Conservation (phyloP, 2,113 vertebrate species). For the Rhinoptilus africanus region DNA sequence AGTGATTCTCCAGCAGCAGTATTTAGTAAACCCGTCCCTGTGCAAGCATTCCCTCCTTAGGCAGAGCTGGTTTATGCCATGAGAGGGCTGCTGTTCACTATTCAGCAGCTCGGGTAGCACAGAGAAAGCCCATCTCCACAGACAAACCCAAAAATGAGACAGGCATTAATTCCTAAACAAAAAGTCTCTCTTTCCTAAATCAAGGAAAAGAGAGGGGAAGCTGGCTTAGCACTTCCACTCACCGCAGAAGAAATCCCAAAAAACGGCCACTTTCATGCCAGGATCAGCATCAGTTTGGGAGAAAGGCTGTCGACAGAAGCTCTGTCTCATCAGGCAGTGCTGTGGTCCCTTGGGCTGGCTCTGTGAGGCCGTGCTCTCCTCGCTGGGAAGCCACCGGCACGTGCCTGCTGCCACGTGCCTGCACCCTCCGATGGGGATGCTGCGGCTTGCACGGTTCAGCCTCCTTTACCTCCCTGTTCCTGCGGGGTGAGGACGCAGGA, state of each 20-base stretch:
- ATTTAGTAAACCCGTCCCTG: neutral
- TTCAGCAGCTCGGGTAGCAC: neutral
- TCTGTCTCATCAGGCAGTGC: no score
- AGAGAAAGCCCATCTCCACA: neutral
- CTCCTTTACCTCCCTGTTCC: neutral
- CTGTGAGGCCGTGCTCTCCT: neutral
- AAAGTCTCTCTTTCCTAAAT: neutral
- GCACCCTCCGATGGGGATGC: neutral
- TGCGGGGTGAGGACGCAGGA: accelerated
- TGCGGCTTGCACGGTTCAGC: accelerated
- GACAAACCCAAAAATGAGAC: neutral
- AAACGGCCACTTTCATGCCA: neutral
- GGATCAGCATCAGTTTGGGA: neutral
- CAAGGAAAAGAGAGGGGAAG: neutral
- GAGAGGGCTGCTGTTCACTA: neutral
- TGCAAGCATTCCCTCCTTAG: neutral
- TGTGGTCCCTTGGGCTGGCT: neutral
- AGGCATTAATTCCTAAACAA: neutral
- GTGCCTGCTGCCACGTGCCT: accelerated
- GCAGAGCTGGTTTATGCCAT: neutral
- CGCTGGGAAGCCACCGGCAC: accelerated
- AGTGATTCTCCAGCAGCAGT: neutral
- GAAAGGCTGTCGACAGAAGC: accelerated
- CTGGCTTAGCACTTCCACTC: neutral
- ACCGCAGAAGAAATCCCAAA: neutral